Evolutionary conservation across 2,113 vertebrate species (phyloP).

Genomic region (Mastomys coucha): DNA sequence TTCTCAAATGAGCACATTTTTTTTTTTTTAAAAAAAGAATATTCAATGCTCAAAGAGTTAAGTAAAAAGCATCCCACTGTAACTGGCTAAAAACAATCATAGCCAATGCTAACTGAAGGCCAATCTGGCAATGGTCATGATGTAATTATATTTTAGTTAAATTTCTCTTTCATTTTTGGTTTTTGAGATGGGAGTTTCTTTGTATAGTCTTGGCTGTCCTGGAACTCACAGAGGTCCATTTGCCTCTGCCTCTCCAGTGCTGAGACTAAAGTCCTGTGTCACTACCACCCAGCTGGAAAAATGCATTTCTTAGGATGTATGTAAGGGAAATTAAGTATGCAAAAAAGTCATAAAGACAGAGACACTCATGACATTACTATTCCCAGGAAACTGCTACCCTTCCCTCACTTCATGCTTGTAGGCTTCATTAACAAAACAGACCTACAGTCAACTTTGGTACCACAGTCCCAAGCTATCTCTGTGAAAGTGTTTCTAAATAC

Average conservation of each 20-base stretch:
- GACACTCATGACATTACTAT: not conserved
- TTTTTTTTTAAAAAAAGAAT: not conserved
- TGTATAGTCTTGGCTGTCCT: not conserved
- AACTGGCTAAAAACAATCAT: not conserved
- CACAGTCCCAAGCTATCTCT: not conserved
- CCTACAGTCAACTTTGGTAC: not conserved
- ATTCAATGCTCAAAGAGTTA: not conserved
- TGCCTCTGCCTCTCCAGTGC: not conserved
- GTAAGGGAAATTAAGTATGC: constrained; percentile 28
- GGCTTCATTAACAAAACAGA: not conserved
- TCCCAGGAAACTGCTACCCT: constrained; percentile 13
- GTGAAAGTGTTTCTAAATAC: constrained; percentile 47
- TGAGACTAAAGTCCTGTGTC: not conserved
- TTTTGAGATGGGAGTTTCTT: not conserved
- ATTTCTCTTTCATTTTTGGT: not conserved
- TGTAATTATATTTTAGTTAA: not conserved
- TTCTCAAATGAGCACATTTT: not conserved
- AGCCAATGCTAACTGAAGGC: not conserved
- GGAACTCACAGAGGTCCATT: not conserved
- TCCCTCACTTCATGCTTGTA: not conserved
- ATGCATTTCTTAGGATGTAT: constrained; percentile 41
- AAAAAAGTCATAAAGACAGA: not conserved
- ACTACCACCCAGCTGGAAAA: not conserved
- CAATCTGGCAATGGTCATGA: not conserved
- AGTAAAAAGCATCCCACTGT: not conserved